Evolutionary conservation across 2,888 invertebrate genomes (phyloP), one percentile per base, ranked within the genome.

Genomic region (Ochlodes sylvanus): DNA sequence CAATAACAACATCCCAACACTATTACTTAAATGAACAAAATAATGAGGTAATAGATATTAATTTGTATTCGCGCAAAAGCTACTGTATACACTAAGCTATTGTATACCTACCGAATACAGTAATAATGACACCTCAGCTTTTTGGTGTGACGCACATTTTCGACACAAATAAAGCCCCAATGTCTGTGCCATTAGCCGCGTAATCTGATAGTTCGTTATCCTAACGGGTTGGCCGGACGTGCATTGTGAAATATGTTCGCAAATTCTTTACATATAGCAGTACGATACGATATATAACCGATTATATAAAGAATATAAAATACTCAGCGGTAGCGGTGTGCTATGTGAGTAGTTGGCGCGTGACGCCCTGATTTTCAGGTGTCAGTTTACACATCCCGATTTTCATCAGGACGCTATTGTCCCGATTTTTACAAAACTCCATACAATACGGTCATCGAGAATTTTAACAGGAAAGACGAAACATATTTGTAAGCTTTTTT

Each of bases 181-280:
- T 44, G 15, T 15, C 44, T 7, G 1, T 44, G 15, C 44, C 44
- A 44, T 44, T 44, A 44, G 44, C 1, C 15, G 7, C n/a, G 44
- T 44, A 44, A 44, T 15, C 44, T 44, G 44, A 44, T 44, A 44
- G 44, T 44, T 44, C 6, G 15, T 44, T n/a, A 44, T n/a, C 44
- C 44, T 44, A 44, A 44, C 44, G 44, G 15, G 44, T 2, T 44
- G 44, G 15, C 15, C 10, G 15, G 15, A 15, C 44, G 5, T 7
- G 15, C 44, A 15, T 6, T 44, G 10, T 44, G 15, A 44, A 15
- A 15, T 44, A 6, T 44, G 6, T 44, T 44, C 44, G 44, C 44
- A 44, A 44, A 44, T 6, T 44, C 15, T 4, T 44, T 5, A 27
- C 2, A 27, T 4, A 27, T 27, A 27, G 27, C 27, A 4, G 5